A percentile compares a stretch with the other conserved stretches of the same genome.
These are phyloP conservation scores for Zaprionus kolodkinae DNA, from an alignment of 1,140 invertebrate species.

Conservation along the genomic window DNA sequence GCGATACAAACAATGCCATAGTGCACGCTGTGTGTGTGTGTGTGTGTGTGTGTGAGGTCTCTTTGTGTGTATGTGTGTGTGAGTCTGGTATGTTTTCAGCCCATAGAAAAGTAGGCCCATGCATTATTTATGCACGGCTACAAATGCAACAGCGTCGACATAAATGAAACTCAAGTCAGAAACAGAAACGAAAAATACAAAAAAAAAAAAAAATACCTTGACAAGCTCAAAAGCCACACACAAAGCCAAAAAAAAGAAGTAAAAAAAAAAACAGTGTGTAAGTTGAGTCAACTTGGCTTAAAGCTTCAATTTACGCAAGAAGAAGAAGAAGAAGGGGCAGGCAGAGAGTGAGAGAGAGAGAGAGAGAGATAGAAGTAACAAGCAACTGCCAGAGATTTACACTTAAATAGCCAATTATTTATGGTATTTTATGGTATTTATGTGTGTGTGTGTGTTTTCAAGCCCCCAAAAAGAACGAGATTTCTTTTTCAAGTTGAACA, in stretches of 20 bases:
- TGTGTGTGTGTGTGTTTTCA: constrained; percentile 44
- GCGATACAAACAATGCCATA: constrained; percentile 13
- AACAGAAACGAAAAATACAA: constrained; percentile 22
- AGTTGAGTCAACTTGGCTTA: constrained; percentile 65
- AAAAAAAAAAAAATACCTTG: constrained; percentile 74
- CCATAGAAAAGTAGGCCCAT: constrained; percentile 65
- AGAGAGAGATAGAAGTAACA: not conserved
- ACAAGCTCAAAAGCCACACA: constrained; percentile 79
- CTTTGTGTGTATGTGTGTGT: constrained; percentile 54
- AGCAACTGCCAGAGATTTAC: constrained; percentile 47
- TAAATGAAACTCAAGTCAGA: constrained; percentile 66
- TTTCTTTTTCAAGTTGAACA: constrained; percentile 70
- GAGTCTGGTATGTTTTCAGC: constrained; percentile 33
- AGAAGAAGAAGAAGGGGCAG: constrained; percentile 6
- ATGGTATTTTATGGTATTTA: constrained; percentile 55
- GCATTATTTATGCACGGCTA: constrained; percentile 78
- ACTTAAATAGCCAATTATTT: constrained; percentile 79
- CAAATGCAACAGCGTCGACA: constrained; percentile 70
- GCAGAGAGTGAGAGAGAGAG: not conserved
- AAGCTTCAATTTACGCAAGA: constrained; percentile 51
- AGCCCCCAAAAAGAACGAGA: constrained; percentile 47
- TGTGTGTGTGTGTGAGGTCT: constrained; percentile 12
- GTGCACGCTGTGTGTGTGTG: constrained; percentile 1
- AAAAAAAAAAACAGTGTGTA: constrained; percentile 63
- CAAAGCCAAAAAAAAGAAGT: constrained; percentile 69